Evolutionary conservation across 2,888 invertebrate genomes (phyloP).

Genomic region (Cryptocephalus primarius): DNA sequence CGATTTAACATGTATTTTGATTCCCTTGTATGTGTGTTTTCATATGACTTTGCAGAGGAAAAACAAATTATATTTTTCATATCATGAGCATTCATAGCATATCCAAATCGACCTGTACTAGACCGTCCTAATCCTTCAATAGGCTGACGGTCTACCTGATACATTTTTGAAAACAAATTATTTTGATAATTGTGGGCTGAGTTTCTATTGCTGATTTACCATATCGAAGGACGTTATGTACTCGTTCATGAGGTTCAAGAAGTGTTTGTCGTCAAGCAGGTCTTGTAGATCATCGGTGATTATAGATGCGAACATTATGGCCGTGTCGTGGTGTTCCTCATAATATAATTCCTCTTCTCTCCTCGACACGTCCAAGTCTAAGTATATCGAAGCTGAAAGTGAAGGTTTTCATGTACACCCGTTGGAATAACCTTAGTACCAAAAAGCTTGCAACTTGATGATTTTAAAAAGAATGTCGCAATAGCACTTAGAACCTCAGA

Average conservation of each 20-base stretch:
- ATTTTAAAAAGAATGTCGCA: no score
- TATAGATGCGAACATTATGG: slow-evolving; percentile 94
- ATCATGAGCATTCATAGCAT: no score
- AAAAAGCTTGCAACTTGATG: not conserved
- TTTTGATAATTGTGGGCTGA: not conserved
- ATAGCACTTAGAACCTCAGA: no score
- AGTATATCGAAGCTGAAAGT: slow-evolving; percentile 60
- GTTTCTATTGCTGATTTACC: slow-evolving; percentile 45
- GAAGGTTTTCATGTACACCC: slow-evolving; percentile 68
- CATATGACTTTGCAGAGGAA: no score
- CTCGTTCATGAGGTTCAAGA: slow-evolving; percentile 58
- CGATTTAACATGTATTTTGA: no score
- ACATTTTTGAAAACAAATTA: not conserved
- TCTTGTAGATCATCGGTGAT: slow-evolving; percentile 38
- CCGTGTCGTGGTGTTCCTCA: slow-evolving; percentile 79
- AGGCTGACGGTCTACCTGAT: no score
- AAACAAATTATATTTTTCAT: no score
- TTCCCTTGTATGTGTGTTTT: no score
- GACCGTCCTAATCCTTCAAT: no score
- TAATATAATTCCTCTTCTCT: slow-evolving; percentile 63
- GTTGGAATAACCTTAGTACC: slow-evolving; percentile 75
- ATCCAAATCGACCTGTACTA: no score
- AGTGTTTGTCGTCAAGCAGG: slow-evolving; percentile 43
- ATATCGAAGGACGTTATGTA: slow-evolving; percentile 91
- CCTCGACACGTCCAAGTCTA: slow-evolving; percentile 50